Evolutionary conservation across 2,888 invertebrate genomes (phyloP).

Genomic region (Metopia argyrocephala): DNA sequence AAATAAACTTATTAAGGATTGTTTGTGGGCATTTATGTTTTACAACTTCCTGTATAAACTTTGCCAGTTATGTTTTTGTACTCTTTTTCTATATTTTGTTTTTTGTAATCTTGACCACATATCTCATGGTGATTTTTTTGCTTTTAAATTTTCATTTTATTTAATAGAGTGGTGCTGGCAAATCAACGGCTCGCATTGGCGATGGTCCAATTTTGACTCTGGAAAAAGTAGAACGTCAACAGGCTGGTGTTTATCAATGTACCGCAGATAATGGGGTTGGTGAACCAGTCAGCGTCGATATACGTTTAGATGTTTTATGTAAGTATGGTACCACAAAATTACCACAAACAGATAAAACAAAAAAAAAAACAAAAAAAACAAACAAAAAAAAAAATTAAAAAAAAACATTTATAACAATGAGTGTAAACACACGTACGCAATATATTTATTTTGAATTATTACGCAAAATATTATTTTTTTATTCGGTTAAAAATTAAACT

Average conservation of each 20-base stretch:
- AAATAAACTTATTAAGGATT: not conserved
- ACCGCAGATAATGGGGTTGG: constrained; percentile 85
- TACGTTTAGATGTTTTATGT: constrained; percentile 84
- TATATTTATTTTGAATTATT: too few species aligned
- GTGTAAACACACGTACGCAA: too few species aligned
- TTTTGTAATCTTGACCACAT: constrained; percentile 8
- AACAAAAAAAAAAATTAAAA: too few species aligned
- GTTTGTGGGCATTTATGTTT: not conserved
- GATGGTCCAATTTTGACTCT: constrained; percentile 83
- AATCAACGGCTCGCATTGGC: constrained; percentile 79
- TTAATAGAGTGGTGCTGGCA: constrained; percentile 77
- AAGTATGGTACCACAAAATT: constrained; percentile 74
- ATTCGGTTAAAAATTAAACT: too few species aligned
- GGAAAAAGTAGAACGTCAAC: constrained; percentile 82
- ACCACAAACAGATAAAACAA: not conserved
- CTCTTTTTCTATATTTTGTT: too few species aligned
- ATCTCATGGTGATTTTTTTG: constrained; percentile 8
- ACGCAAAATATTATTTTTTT: too few species aligned
- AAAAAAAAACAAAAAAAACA: not conserved
- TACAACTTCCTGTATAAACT: not conserved
- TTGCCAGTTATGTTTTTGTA: too few species aligned
- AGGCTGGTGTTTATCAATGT: constrained; percentile 84
- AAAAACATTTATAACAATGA: too few species aligned
- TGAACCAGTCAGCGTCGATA: constrained; percentile 83
- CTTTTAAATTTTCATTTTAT: not conserved